Base-by-base conservation (phyloP, 92 coral and sea anemone species). In the Anthopleura xanthogrammica region DNA sequence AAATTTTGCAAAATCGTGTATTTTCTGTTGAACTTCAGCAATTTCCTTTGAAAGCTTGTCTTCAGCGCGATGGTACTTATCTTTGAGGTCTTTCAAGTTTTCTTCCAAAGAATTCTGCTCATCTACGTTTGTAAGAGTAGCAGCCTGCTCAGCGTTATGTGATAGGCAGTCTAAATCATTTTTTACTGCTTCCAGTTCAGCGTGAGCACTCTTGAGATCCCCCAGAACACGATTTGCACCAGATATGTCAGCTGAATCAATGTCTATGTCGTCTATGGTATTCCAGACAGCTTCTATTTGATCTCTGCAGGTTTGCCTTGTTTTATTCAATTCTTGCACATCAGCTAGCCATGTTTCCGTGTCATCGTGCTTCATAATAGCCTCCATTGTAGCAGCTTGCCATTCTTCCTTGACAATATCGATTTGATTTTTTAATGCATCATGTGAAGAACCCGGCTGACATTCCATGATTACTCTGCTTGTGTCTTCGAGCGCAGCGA, bases 1-100 rank as follows among this genome's bases (percentile, higher is more conserved):
- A 56, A 91, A 91, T 57, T 89, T 89, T 39, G 89, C 83, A 56
- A 91, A 85, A 43, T 94, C 93, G 4, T 83, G 83, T 16, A 89
- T 87, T 10, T 74, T 77, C 80, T 81, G 84, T 58, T 91, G 92
- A 19, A 89, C 90, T 20, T 68, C 82, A 17, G 77, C 77, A 19
- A 88, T 80, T 81, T 57, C 88, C 70, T 78, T 86, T 12, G 64
- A 57, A 16, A 89, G 74, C 23, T 87, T 85, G 14, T 68, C 82
- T 14, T 81, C 85, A 5, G 83, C 82, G 52, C 79, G 79, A 42
- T 82, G 71, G 16, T 20, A 82, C 13, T 85, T 85, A 11, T 48
- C 76, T 19, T 83, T 83, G 78, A 92, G 87, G 23, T 82, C 84
- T 23, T 72, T 76, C 4, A 91, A 72, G 29, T 76, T 52, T 5